phyloP scores from a whole-genome alignment of 2,888 invertebrate genomes.

The Brachypterus glaber region DNA sequence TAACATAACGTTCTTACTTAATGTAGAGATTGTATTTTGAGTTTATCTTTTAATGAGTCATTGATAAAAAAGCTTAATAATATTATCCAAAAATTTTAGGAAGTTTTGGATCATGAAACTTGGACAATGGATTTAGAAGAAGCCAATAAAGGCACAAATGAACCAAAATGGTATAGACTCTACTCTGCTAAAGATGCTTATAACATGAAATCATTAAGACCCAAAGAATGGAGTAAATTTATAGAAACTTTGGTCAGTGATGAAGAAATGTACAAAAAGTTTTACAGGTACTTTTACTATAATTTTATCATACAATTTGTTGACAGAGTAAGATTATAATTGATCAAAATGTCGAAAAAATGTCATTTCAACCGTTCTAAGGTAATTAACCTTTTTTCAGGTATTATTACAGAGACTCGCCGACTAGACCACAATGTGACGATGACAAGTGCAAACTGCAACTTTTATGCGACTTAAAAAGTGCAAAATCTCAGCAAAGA shows the following conservation, averaged over 20 bases:
- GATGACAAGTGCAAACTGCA: slow-evolving; percentile 75
- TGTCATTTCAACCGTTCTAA: no score
- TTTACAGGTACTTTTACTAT: slow-evolving; percentile 47
- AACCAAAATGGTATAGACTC: slow-evolving; percentile 79
- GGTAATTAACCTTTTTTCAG: slow-evolving; percentile 49
- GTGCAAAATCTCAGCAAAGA: slow-evolving; percentile 75
- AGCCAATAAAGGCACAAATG: slow-evolving; percentile 65
- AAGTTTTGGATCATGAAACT: slow-evolving; percentile 89
- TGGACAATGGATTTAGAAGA: slow-evolving; percentile 91
- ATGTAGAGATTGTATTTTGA: no score
- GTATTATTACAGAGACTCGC: slow-evolving; percentile 82
- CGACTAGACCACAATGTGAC: slow-evolving; percentile 60
- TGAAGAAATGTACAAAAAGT: slow-evolving; percentile 72
- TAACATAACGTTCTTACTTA: no score
- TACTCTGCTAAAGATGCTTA: slow-evolving; percentile 77
- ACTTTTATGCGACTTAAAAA: slow-evolving; percentile 74
- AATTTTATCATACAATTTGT: background rate
- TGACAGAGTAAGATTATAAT: background rate
- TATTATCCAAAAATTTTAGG: slow-evolving; percentile 42
- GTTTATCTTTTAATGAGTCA: no score
- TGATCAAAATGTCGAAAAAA: no score
- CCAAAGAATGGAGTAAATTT: slow-evolving; percentile 83
- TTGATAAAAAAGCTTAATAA: no score
- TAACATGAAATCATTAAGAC: slow-evolving; percentile 70
- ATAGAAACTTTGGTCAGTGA: slow-evolving; percentile 78